phyloP scores from a whole-genome alignment of 2,888 invertebrate genomes.

The Caenorhabditis auriculariae region DNA sequence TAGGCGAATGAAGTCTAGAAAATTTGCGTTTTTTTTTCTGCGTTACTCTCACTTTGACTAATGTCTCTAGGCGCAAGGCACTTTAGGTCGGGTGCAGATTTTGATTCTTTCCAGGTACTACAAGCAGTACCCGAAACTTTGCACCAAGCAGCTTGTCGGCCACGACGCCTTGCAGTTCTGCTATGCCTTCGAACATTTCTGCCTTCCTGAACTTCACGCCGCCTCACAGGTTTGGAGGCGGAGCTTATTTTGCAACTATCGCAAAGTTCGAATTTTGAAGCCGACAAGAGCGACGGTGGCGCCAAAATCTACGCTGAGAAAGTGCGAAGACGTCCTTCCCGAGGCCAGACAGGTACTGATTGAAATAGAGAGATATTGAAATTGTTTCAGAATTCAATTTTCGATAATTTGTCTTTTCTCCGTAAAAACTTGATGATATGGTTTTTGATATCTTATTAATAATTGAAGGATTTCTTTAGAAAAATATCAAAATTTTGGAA shows the following conservation, averaged over 20 bases:
- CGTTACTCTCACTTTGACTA: no score
- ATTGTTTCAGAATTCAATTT: no score
- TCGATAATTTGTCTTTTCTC: no score
- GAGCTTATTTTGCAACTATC: neutral
- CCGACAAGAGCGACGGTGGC: conserved; percentile 8
- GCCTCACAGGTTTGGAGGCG: conserved; percentile 16
- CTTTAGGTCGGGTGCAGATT: no score
- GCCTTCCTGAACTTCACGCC: conserved; percentile 32
- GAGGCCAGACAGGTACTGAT: conserved; percentile 37
- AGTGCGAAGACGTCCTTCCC: conserved; percentile 44
- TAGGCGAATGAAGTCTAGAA: no score
- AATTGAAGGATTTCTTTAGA: no score
- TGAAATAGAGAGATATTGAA: conserved; percentile 2
- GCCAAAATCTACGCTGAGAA: conserved; percentile 30
- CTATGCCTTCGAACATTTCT: conserved; percentile 45
- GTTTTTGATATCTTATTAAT: no score
- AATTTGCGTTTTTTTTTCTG: no score
- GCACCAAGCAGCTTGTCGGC: conserved; percentile 20
- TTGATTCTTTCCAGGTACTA: conserved; percentile 29
- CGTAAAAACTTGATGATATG: no score
- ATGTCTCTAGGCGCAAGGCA: no score
- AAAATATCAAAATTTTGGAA: no score
- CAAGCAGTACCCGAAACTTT: conserved; percentile 34
- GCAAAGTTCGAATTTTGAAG: neutral
- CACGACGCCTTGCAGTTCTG: conserved; percentile 33